Conservation (phyloP, 2,888 invertebrate species). For the Chalcosyrphus nemorum region DNA sequence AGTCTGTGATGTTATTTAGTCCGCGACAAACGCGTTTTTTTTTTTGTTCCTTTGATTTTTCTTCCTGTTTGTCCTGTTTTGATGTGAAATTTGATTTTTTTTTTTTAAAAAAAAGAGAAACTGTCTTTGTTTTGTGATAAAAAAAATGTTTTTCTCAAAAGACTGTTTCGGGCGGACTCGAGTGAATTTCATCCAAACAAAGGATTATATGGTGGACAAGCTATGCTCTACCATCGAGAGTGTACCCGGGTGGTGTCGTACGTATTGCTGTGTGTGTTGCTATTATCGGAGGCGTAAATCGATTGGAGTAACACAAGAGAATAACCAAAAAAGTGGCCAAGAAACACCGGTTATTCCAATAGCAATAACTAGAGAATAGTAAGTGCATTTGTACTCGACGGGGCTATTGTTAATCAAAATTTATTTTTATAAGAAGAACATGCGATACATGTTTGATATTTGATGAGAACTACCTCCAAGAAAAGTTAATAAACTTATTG, state of each 20-base stretch:
- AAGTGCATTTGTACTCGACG: conserved; percentile 46
- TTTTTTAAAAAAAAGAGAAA: neutral
- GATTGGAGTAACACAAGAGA: conserved; percentile 75
- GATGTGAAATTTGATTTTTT: neutral
- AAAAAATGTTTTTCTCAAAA: conserved; percentile 39
- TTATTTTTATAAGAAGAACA: neutral
- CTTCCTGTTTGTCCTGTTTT: conserved; percentile 11
- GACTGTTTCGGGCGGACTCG: conserved; percentile 61
- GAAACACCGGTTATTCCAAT: conserved; percentile 75
- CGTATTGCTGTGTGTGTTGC: conserved; percentile 76
- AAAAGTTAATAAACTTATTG: conserved; percentile 25
- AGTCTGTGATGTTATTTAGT: conserved; percentile 74
- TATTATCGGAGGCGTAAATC: conserved; percentile 79
- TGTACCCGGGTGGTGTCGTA: conserved; percentile 74
- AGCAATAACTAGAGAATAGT: conserved; percentile 74
- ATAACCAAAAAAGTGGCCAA: conserved; percentile 62
- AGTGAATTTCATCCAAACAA: conserved; percentile 52
- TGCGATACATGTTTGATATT: neutral
- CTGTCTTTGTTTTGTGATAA: conserved; percentile 25
- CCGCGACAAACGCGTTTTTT: conserved; percentile 59
- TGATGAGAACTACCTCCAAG: no score
- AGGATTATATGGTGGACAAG: conserved; percentile 62
- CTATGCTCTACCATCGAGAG: conserved; percentile 74
- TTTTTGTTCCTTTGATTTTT: neutral
- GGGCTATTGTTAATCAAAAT: neutral